Percentiles rank a stretch among this genome's conserved stretches.
Conservation (phyloP, 37 sponge, comb jelly and placozoan genomes). For the Lycopodina hypogea region DNA sequence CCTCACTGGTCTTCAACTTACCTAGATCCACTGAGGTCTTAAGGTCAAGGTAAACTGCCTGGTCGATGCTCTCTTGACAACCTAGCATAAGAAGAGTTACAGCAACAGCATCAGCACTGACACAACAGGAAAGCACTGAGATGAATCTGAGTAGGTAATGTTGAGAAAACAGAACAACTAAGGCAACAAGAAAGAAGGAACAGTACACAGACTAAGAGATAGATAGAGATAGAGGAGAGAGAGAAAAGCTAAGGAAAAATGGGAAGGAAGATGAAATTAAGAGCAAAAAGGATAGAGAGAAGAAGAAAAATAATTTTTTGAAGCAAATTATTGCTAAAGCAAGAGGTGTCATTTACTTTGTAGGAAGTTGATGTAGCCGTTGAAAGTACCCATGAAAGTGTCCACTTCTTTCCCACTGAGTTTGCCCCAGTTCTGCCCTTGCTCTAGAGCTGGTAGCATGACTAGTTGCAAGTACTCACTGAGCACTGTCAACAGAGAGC, state of each 20-base stretch:
- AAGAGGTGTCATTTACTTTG: conserved; percentile 28
- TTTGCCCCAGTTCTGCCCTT: conserved; percentile 55
- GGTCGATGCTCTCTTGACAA: conserved; percentile 69
- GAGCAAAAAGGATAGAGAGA: background rate
- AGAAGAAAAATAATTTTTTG: background rate
- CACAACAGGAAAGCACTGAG: background rate
- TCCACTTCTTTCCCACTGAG: conserved; percentile 35
- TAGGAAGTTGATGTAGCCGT: conserved; percentile 53
- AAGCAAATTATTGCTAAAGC: background rate
- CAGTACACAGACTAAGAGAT: too few relatives aligned
- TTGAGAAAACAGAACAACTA: too few relatives aligned
- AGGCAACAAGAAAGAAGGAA: too few relatives aligned
- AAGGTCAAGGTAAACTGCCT: conserved; percentile 62
- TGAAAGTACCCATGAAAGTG: conserved; percentile 44
- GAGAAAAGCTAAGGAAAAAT: background rate
- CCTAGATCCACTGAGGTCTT: conserved; percentile 55
- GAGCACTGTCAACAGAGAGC: conserved; percentile 64
- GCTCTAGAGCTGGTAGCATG: conserved; percentile 76
- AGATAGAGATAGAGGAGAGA: too few relatives aligned
- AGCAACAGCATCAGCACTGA: background rate
- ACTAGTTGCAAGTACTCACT: conserved; percentile 56
- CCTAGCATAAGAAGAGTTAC: conserved; percentile 18
- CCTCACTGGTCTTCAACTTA: conserved; percentile 43
- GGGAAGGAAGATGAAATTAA: background rate
- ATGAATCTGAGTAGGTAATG: too few relatives aligned